These are phyloP conservation scores for Exocentrus adspersus DNA, from an alignment of 2,888 invertebrate species.

Conservation along the genomic window DNA sequence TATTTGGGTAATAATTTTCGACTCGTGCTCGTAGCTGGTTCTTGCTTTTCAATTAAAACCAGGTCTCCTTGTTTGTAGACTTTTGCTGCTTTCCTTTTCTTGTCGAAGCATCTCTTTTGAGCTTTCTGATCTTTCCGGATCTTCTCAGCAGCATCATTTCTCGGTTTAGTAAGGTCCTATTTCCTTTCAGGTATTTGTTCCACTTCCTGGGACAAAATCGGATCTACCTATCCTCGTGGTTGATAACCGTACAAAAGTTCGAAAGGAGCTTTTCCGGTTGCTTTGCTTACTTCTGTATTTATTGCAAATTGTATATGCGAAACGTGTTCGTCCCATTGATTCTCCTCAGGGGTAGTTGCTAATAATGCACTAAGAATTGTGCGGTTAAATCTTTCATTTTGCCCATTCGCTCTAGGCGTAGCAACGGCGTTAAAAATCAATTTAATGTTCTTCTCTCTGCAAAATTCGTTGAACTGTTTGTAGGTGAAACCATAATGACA, in stretches of 20 bases:
- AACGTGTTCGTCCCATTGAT: slow-evolving; percentile 40
- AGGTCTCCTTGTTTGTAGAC: slow-evolving; percentile 36
- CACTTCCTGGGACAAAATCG: too few relatives aligned
- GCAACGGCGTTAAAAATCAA: slow-evolving; percentile 45
- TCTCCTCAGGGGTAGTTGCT: slow-evolving; percentile 44
- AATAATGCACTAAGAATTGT: slow-evolving; percentile 47
- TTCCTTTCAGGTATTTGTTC: neutral
- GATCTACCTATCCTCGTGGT: too few relatives aligned
- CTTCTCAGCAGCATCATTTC: too few relatives aligned
- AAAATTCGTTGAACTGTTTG: slow-evolving; percentile 43
- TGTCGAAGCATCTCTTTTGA: slow-evolving; percentile 35
- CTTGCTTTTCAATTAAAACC: slow-evolving; percentile 30
- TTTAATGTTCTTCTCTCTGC: slow-evolving; percentile 47
- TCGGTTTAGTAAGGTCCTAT: too few relatives aligned
- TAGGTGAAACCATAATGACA: slow-evolving; percentile 1
- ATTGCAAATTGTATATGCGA: too few relatives aligned
- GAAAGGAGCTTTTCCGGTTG: too few relatives aligned
- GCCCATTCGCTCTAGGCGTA: slow-evolving; percentile 54
- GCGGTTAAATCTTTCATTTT: slow-evolving; percentile 51
- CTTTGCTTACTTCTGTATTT: too few relatives aligned
- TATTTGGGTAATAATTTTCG: slow-evolving; percentile 32
- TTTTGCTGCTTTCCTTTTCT: slow-evolving; percentile 28
- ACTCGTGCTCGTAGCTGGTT: slow-evolving; percentile 22
- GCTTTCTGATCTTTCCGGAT: slow-evolving; percentile 5
- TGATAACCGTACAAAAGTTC: too few relatives aligned